phyloP scores from a whole-genome alignment of 2,113 vertebrate species.

The Tauraco erythrolophus region DNA sequence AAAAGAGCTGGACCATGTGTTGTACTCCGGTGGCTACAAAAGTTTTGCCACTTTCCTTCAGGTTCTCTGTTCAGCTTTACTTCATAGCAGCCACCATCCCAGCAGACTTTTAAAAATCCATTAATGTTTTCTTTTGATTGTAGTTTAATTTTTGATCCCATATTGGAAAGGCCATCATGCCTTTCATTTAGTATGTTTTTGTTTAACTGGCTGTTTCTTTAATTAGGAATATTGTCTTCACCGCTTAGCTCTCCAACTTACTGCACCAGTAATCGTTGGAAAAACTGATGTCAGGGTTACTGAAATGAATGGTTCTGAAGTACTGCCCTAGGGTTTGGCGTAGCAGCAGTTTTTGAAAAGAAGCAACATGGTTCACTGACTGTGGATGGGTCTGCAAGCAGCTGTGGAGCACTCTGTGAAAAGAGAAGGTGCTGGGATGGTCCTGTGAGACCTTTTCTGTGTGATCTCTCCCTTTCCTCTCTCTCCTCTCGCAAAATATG shows the following conservation, averaged over 20 bases:
- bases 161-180: not conserved
- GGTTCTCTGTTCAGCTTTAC: not conserved
- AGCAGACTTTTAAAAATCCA: not conserved
- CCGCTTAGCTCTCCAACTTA: not conserved
- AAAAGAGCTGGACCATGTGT: not conserved
- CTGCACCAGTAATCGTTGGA: not conserved
- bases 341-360: not conserved
- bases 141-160: not conserved
- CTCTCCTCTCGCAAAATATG: not conserved
- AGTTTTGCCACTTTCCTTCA: not conserved
- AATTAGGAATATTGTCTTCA: slow-evolving; percentile 9
- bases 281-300: slow-evolving; percentile 26
- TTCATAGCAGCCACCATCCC: not conserved
- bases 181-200: not conserved
- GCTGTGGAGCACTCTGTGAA: not conserved
- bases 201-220: slow-evolving; percentile 4
- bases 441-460: not conserved
- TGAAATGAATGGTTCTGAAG: slow-evolving; percentile 9
- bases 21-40: fast-evolving
- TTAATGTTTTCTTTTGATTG: not conserved
- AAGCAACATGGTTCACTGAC: not conserved
- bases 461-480: not conserved
- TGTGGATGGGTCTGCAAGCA: not conserved
- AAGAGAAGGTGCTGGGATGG: not conserved
- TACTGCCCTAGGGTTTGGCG: not conserved